These are phyloP conservation scores for Notechis scutatus DNA, from an alignment of 2,113 vertebrate genomes.

Conservation along the genomic window DNA sequence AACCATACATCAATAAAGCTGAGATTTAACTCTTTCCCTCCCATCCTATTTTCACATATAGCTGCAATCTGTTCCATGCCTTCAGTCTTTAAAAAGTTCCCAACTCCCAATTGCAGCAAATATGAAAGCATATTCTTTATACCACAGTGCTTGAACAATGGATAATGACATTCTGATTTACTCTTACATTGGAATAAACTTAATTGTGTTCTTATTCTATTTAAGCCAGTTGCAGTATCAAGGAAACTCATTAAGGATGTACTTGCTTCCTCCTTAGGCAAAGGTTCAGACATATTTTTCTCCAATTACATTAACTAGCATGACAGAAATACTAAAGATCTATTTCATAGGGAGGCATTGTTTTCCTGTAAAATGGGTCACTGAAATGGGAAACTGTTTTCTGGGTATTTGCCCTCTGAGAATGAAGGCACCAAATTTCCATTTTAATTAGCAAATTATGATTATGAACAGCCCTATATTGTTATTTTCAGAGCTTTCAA, in stretches of 20 bases:
- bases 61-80: constrained; percentile 14
- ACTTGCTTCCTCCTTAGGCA: constrained; percentile 55
- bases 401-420: constrained; percentile 34
- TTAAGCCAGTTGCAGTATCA: constrained; percentile 54
- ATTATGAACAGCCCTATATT: constrained; percentile 22
- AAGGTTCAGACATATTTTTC: constrained; percentile 51
- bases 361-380: constrained; percentile 54
- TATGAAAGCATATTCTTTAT: constrained; percentile 54
- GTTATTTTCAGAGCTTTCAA: constrained; percentile 30
- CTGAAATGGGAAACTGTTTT: constrained; percentile 41
- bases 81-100: constrained; percentile 38
- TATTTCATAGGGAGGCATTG: constrained; percentile 46
- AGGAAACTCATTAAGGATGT: constrained; percentile 54
- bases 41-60: background rate
- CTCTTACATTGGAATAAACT: constrained; percentile 53
- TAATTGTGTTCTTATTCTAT: constrained; percentile 62
- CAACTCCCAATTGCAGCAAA: constrained; percentile 2
- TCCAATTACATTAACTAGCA: constrained; percentile 56
- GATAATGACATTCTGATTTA: constrained; percentile 56
- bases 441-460: constrained; percentile 41
- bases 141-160: constrained; percentile 42
- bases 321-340: constrained; percentile 58
- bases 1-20: background rate
- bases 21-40: constrained; percentile 36
- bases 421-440: constrained; percentile 22